Evolutionary conservation across 1,140 invertebrate species (phyloP).

Genomic region (Eurosta solidaginis): DNA sequence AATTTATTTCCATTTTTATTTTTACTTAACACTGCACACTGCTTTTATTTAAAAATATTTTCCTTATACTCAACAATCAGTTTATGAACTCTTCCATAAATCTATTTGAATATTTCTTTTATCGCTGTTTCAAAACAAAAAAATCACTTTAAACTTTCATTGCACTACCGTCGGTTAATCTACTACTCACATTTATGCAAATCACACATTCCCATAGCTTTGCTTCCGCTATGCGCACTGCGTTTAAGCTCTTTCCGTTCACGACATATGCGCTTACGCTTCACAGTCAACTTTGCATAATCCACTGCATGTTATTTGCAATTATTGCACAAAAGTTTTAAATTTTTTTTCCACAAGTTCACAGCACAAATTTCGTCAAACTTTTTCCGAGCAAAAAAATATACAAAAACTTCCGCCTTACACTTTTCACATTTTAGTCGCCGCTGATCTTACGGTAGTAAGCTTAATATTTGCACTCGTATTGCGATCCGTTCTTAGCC

Average conservation of each 20-base stretch:
- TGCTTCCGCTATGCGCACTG: conserved; percentile 22
- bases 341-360: too few relatives aligned
- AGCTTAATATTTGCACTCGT: background rate
- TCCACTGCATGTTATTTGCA: background rate
- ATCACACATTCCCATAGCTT: conserved; percentile 7
- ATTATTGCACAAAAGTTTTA: too few relatives aligned
- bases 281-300: background rate
- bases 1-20: too few relatives aligned
- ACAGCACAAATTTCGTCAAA: too few relatives aligned
- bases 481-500: conserved; percentile 24
- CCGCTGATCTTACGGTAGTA: background rate
- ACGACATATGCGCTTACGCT: background rate
- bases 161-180: background rate
- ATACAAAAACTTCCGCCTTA: conserved; percentile 13
- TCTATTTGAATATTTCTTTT: background rate
- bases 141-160: background rate
- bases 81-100: background rate
- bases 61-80: too few relatives aligned
- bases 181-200: background rate
- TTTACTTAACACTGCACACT: too few relatives aligned
- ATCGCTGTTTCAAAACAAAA: background rate
- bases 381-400: background rate
- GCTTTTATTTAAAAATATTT: too few relatives aligned
- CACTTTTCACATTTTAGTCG: background rate
- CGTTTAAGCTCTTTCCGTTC: background rate